Evolutionary conservation across 2,113 vertebrate species (phyloP).

Genomic region (Sceloporus undulatus): DNA sequence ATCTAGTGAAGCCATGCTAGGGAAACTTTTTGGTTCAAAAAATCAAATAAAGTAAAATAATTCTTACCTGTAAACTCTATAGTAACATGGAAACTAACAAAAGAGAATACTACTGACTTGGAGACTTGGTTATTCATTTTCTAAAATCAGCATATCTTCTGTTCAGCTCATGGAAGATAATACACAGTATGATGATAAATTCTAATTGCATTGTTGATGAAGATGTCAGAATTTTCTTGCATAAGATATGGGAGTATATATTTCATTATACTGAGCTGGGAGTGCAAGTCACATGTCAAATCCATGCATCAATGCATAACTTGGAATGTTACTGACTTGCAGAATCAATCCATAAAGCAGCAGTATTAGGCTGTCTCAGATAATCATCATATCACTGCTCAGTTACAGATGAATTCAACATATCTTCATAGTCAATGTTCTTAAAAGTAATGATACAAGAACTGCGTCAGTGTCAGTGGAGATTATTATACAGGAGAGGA

Average conservation of each 20-base stretch:
- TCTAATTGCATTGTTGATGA: slow-evolving; percentile 32
- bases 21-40: slow-evolving; percentile 68
- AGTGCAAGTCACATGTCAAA: background rate
- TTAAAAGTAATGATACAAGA: background rate
- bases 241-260: slow-evolving; percentile 4
- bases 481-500: too few relatives aligned
- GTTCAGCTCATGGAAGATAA: slow-evolving; percentile 38
- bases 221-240: background rate
- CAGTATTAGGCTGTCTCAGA: too few relatives aligned
- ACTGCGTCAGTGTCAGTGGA: background rate
- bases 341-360: too few relatives aligned
- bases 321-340: too few relatives aligned
- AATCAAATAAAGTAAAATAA: slow-evolving; percentile 70
- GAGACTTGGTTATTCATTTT: background rate
- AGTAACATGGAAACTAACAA: slow-evolving; percentile 57
- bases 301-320: background rate
- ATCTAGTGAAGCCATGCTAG: slow-evolving; percentile 71
- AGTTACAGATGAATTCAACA: too few relatives aligned
- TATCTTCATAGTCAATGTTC: too few relatives aligned
- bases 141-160: slow-evolving; percentile 48
- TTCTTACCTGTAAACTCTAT: slow-evolving; percentile 69
- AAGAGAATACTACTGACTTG: background rate
- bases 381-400: too few relatives aligned
- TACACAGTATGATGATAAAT: background rate
- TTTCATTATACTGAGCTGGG: slow-evolving; percentile 27